Conservation (phyloP, 2,113 vertebrate genomes). For the Alligator sinensis region DNA sequence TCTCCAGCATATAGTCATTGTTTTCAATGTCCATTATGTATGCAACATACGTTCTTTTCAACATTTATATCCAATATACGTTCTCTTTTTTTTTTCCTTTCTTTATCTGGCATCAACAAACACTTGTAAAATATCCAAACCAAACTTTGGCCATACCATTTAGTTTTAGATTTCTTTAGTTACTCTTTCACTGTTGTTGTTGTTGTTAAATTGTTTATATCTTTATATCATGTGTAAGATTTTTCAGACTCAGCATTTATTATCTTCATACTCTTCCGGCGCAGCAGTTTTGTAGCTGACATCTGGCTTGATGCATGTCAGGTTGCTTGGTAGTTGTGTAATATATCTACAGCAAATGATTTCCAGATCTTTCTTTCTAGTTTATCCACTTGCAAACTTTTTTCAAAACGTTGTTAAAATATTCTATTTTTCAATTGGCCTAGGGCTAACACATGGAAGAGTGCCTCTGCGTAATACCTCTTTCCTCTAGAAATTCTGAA, state of each 20-base stretch:
- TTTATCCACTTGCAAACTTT: constrained; percentile 48
- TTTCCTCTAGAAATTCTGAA: constrained; percentile 26
- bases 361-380: constrained; percentile 31
- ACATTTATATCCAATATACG: not conserved
- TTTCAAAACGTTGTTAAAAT: constrained; percentile 55
- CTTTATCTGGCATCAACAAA: not conserved
- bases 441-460: constrained; percentile 32
- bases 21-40: not conserved
- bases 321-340: constrained; percentile 18
- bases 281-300: not conserved
- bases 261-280: not conserved
- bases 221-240: not conserved
- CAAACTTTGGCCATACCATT: not conserved
- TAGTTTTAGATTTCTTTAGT: not conserved
- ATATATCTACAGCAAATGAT: constrained; percentile 43
- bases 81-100: not conserved
- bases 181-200: not conserved
- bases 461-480: not conserved
- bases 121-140: not conserved
- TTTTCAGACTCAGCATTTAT: not conserved
- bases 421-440: constrained; percentile 11
- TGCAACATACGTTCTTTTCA: not conserved
- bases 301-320: not conserved
- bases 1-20: not conserved
- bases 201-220: not conserved